phyloP scores from a whole-genome alignment of 2,113 vertebrate genomes.

The Poicephalus meyeri region DNA sequence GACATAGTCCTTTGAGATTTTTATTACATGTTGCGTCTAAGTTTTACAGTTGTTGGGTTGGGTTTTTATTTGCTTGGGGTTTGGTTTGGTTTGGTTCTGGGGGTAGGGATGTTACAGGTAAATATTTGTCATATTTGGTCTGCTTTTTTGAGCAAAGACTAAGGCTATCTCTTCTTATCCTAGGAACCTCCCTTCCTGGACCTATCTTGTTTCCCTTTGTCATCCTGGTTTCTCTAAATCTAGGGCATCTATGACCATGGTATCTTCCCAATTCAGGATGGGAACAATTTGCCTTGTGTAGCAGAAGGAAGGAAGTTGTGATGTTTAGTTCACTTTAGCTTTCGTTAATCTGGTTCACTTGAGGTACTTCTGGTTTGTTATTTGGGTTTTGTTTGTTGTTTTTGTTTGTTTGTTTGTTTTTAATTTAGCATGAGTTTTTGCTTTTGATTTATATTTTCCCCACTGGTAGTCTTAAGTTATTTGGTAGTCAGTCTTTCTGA shows the following conservation, averaged over 20 bases:
- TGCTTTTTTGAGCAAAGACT: background rate
- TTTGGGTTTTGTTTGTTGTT: background rate
- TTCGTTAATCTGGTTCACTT: background rate
- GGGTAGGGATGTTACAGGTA: background rate
- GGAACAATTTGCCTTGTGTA: background rate
- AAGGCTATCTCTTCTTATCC: background rate
- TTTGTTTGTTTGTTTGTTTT: background rate
- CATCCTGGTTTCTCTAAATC: background rate
- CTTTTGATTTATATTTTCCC: background rate
- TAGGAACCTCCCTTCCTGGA: background rate
- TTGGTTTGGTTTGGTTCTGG: background rate
- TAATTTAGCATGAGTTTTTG: background rate
- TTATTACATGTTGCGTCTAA: background rate
- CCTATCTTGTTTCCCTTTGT: background rate
- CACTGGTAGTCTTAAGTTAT: background rate
- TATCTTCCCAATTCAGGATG: background rate
- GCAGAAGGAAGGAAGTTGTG: background rate
- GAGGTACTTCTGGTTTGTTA: background rate
- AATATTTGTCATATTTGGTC: background rate
- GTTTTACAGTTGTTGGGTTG: background rate
- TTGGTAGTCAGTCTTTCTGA: background rate
- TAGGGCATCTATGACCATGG: background rate
- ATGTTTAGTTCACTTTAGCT: background rate
- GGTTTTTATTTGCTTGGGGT: background rate
- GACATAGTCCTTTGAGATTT: background rate